Conservation (phyloP, 1,140 invertebrate species). For the honey bee (Apis mellifera) region DNA sequence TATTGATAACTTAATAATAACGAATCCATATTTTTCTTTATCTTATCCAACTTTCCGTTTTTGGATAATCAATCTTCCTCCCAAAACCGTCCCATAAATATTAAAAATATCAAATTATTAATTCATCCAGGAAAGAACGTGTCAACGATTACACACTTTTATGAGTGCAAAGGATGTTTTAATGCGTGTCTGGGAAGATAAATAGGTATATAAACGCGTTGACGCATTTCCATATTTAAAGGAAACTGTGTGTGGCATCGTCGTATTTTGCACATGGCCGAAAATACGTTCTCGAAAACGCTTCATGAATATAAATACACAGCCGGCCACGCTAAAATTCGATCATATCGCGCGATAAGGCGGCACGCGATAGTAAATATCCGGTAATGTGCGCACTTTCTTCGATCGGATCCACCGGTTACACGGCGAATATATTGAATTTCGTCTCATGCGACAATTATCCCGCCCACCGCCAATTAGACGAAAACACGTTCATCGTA, state of each 20-base stretch:
- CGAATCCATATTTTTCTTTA: no score
- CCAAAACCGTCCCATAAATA: no score
- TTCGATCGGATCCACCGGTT: slow-evolving; percentile 20
- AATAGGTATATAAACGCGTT: not conserved
- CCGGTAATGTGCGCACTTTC: slow-evolving; percentile 16
- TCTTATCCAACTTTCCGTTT: no score
- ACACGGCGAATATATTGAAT: slow-evolving; percentile 33
- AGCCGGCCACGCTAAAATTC: not conserved
- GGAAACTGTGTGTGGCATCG: not conserved
- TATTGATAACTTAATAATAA: no score
- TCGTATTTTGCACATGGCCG: not conserved
- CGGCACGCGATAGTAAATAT: slow-evolving; percentile 45
- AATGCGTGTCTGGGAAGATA: no score
- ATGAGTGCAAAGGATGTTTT: no score
- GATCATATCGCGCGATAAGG: slow-evolving; percentile 40
- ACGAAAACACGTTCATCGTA: not conserved
- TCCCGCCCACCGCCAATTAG: slow-evolving; percentile 12
- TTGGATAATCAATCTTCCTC: no score
- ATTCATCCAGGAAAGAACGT: no score
- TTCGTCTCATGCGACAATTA: slow-evolving; percentile 1
- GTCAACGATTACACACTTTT: no score
- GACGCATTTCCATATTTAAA: not conserved
- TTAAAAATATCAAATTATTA: no score
- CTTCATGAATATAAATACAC: slow-evolving; percentile 42
- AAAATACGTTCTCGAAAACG: slow-evolving; percentile 35